Evolutionary conservation across 1,140 invertebrate species (phyloP).

Genomic region (Bathynomus jamesi): DNA sequence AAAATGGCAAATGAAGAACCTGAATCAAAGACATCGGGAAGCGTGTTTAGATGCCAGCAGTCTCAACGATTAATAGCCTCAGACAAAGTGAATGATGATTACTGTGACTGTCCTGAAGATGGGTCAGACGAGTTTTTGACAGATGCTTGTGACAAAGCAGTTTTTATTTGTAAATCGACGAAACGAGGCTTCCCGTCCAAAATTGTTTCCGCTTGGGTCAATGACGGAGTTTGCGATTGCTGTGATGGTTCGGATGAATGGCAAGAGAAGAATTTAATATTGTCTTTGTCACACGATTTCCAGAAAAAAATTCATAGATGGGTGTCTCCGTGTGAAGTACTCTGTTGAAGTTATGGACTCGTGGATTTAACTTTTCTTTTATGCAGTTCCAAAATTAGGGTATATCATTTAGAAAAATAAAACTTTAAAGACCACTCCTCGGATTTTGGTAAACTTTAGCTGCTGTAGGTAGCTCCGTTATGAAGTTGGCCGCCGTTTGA

Average conservation of each 20-base stretch:
- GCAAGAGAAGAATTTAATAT: conserved; percentile 38
- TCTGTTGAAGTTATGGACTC: too few relatives aligned
- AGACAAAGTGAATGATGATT: conserved; percentile 38
- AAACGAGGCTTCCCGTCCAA: conserved; percentile 22
- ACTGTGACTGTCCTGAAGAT: conserved; percentile 40
- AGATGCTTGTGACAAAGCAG: conserved; percentile 37
- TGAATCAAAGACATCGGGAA: background rate
- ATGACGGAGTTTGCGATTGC: conserved; percentile 53
- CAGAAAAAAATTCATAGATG: conserved; percentile 23
- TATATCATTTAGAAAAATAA: too few relatives aligned
- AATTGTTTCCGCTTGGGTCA: conserved; percentile 42
- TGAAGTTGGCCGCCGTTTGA: too few relatives aligned
- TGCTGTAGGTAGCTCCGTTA: too few relatives aligned
- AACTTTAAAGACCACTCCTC: too few relatives aligned
- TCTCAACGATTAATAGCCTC: conserved; percentile 22
- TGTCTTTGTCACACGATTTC: conserved; percentile 2
- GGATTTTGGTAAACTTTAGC: too few relatives aligned
- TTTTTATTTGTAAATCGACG: conserved; percentile 41
- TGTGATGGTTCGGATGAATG: conserved; percentile 75
- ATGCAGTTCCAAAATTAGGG: too few relatives aligned
- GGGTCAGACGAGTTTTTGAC: conserved; percentile 42
- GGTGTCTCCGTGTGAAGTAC: conserved; percentile 26
- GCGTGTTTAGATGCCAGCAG: conserved; percentile 18
- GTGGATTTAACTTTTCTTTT: too few relatives aligned
- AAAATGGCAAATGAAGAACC: background rate